A percentile compares a stretch with the other conserved stretches of the same genome.
Conservation (phyloP, 1,140 invertebrate species). For the Gerris buenoi region DNA sequence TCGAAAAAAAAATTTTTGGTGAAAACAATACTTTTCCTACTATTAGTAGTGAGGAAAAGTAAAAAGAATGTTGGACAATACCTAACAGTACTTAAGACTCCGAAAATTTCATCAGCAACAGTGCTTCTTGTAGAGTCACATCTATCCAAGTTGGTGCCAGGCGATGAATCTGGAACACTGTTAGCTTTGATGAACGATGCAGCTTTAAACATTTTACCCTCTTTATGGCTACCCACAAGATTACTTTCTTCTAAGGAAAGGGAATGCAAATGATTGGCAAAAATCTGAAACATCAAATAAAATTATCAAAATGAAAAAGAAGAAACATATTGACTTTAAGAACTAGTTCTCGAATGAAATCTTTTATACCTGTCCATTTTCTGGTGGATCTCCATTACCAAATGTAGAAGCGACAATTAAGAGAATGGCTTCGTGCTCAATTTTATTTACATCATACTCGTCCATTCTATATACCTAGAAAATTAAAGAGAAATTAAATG, state of each 20-base stretch:
- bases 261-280: conserved; percentile 61
- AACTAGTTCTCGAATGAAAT: no score
- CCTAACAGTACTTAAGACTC: conserved; percentile 76
- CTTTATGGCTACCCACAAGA: conserved; percentile 16
- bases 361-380: conserved; percentile 93
- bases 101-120: conserved; percentile 63
- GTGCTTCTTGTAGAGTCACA: conserved; percentile 53
- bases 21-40: no score
- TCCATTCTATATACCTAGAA: conserved; percentile 73
- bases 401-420: conserved; percentile 88
- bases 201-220: conserved; percentile 50
- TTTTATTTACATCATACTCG: conserved; percentile 81
- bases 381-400: conserved; percentile 90
- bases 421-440: conserved; percentile 83
- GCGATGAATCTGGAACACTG: no score
- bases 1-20: no score
- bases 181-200: conserved; percentile 84
- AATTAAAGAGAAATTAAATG: no score
- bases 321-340: no score
- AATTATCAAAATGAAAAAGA: no score
- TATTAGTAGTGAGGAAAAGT: no score
- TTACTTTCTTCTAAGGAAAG: conserved; percentile 54
- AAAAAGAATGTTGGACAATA: no score
- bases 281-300: conserved; percentile 38
- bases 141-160: conserved; percentile 47